phyloP scores from a whole-genome alignment of 2,888 invertebrate genomes.

The Scrobipalpa costella region DNA sequence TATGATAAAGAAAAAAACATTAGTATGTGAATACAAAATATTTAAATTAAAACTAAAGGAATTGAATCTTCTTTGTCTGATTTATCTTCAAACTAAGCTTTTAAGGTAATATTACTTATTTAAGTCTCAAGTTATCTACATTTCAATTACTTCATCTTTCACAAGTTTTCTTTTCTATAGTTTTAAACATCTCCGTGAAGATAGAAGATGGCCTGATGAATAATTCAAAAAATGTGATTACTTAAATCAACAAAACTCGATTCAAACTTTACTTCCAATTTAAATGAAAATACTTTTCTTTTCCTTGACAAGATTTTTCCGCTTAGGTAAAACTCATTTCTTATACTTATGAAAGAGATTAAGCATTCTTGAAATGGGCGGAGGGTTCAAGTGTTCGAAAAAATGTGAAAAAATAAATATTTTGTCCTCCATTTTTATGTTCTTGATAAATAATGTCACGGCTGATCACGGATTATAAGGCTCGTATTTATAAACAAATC shows the following conservation, averaged over 20 bases:
- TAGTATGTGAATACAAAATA: no score
- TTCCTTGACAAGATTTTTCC: conserved; percentile 50
- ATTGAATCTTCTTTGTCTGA: background rate
- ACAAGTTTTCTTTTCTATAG: background rate
- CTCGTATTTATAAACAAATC: no score
- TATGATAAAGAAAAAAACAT: no score
- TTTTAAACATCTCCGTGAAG: conserved; percentile 19
- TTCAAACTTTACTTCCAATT: conserved; percentile 60
- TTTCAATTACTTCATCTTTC: background rate
- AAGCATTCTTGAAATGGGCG: conserved; percentile 53
- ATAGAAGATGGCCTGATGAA: conserved; percentile 29
- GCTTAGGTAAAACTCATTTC: conserved; percentile 48
- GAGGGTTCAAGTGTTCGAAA: conserved; percentile 40
- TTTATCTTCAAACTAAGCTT: background rate
- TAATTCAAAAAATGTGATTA: conserved; percentile 54
- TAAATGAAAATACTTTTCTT: conserved; percentile 63
- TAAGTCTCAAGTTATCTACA: background rate
- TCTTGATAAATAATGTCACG: background rate
- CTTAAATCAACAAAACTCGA: conserved; percentile 61
- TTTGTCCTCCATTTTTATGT: conserved; percentile 1
- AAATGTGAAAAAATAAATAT: conserved; percentile 26
- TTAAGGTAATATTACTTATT: background rate
- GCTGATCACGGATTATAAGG: background rate
- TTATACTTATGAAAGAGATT: conserved; percentile 57
- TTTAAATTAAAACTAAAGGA: no score